These are phyloP conservation scores for Spinus olivaceus DNA, from an alignment of 2,797 vertebrate genomes.

Conservation along the genomic window DNA sequence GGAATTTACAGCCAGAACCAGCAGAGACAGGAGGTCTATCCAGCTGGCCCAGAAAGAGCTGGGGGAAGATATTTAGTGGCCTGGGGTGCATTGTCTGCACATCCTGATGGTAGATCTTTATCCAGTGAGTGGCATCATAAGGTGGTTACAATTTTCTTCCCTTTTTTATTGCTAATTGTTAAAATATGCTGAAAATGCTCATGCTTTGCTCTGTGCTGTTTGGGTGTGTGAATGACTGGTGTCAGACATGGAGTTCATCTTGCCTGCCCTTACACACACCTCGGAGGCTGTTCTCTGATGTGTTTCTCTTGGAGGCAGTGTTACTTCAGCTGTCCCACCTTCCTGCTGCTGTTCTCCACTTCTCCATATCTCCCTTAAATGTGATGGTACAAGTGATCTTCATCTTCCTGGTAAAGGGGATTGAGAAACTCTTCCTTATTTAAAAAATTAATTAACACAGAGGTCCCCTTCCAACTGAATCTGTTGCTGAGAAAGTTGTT, in stretches of 20 bases:
- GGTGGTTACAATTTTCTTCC: not conserved
- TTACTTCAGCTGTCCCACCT: not conserved
- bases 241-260: not conserved
- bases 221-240: not conserved
- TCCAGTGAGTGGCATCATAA: not conserved
- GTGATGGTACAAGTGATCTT: not conserved
- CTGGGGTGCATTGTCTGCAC: not conserved
- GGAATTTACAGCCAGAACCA: not conserved
- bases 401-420: not conserved
- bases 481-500: not conserved
- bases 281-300: not conserved
- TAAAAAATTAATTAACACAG: not conserved
- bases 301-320: not conserved
- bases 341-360: not conserved
- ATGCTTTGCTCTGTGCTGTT: not conserved
- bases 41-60: not conserved
- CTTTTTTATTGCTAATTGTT: not conserved
- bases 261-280: accelerated
- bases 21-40: not conserved
- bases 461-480: not conserved
- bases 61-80: not conserved
- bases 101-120: not conserved
- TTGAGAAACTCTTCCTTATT: not conserved
- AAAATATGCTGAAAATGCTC: accelerated
- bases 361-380: not conserved